Percentiles rank a stretch among this genome's conserved stretches.
phyloP scores from a whole-genome alignment of 2,888 invertebrate species.

The Epinotia bilunana region DNA sequence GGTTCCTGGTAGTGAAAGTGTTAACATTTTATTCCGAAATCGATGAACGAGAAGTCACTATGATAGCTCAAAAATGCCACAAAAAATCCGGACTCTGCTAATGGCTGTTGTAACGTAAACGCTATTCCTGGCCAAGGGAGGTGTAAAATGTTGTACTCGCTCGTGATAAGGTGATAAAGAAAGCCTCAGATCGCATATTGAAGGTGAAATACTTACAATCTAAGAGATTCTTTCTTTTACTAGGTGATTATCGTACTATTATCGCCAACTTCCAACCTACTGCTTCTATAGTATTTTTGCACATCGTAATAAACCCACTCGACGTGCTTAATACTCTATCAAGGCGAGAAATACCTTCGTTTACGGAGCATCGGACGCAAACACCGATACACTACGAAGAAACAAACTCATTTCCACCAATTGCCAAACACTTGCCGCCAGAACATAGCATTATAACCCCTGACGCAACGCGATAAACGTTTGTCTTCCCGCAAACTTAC shows the following conservation, averaged over 20 bases:
- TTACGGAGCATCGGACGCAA: slow-evolving; percentile 25
- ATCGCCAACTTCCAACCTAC: neutral
- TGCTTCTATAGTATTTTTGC: slow-evolving; percentile 15
- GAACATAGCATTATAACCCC: neutral
- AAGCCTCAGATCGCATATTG: no score
- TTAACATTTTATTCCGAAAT: no score
- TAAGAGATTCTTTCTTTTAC: no score
- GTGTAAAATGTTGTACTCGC: no score
- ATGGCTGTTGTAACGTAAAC: neutral
- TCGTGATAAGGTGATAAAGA: no score
- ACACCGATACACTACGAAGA: slow-evolving; percentile 31
- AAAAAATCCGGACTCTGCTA: neutral
- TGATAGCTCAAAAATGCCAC: no score
- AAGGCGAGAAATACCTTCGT: slow-evolving; percentile 28
- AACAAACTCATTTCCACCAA: slow-evolving; percentile 32
- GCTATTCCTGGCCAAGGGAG: no score
- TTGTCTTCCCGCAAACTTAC: neutral
- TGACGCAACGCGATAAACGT: neutral
- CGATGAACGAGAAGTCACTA: no score
- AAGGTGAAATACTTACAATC: no score
- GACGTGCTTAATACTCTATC: slow-evolving; percentile 37
- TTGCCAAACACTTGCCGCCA: neutral
- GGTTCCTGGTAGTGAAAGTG: no score
- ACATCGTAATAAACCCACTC: slow-evolving; percentile 34
- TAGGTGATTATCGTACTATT: neutral